Base-by-base conservation (phyloP, 2,113 vertebrate genomes). In the Chaetodon trifascialis region DNA sequence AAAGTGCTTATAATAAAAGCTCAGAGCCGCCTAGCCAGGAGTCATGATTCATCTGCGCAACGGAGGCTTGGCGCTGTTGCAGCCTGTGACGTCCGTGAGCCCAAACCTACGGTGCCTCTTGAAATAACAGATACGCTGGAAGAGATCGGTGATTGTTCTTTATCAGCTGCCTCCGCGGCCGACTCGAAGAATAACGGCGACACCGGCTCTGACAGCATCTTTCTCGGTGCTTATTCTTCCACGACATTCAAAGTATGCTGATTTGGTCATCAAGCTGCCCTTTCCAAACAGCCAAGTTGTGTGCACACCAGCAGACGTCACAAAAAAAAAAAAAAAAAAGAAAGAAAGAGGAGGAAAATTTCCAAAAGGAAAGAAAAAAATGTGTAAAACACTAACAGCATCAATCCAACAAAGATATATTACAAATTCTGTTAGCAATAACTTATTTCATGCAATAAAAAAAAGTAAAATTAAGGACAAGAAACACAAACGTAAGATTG, bases 381-480 rank as follows among this genome's bases (percentile, higher is more conserved):
- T 90, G 91, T 94, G 96, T 96, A 95, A 96, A 97, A 79, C 95
- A 94, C 91, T 95, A 96, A 97, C 96, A 95, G 95, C 96, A 96
- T 96, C 96, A 96, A 96, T 95, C 96, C 95, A 95, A 97, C 96
- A 96, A 96, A 96, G 96, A 97, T 97, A 97, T 97, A 97, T 97
- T 97, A 99, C 96, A 98, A 97, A 97, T 97, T 97, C 94, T 96
- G 96, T 97, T 95, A 97, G 97, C 96, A 99, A 99, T 99, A 98
- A 99, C 96, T 99, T 98, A 98, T 96, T 96, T 97, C 96, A 99
- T 99, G 97, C 97, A 98, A 96, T 97, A 90, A 93, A 97, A 97
- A 89, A 90, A 95, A 95, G 93, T 95, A 94, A 93, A 96, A 91
- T 91, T 83, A 96, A 96, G 93, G 95, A 97, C 94, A 96, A 96